Evolutionary conservation across 2,888 invertebrate genomes (phyloP), one percentile per base, ranked within the genome.

Genomic region (Acronicta leporina): DNA sequence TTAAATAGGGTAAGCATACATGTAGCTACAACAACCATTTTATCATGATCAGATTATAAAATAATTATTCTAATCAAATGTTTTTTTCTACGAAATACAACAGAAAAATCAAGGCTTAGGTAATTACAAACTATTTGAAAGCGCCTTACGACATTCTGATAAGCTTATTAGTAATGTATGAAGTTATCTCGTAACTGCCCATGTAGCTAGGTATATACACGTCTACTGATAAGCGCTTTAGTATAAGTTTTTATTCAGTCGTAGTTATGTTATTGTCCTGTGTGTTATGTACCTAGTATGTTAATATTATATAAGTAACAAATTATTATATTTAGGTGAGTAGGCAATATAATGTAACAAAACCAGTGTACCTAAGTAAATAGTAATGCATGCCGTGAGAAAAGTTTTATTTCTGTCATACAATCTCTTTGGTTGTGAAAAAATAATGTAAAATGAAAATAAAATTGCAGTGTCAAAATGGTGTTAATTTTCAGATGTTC

Each of bases 401-500:
- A 38, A 38, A 38, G 38, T 38, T 38, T n/a, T n/a, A n/a, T 40
- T 16, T 0, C 16, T 33, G 41, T 30, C 6, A 27, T 9, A 46
- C 35, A 27, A 55, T 20, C 45, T 63, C 41, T 67, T 68, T 68
- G 40, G 57, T 20, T 27, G 35, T 25, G n/a, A n/a, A 43, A 27
- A 16, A 45, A 35, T 16, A 4, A 53, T 54, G 53, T 46, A 46
- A 47, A 43, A 60, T 65, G 46, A 64, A 68, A 73, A 70, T 61
- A 56, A 66, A 68, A 63, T 58, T 68, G 43, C 59, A 66, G 68
- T 77, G 75, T 73, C 77, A 77, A 73, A 71, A 69, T 75, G 54
- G 66, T 78, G 73, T 72, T 64, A 40, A 56, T 69, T 79, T 76
- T 71, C 81, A 85, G 79, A 92, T 92, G 92, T 87, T 86, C 75